Conservation (phyloP, 1,140 invertebrate genomes). For the Phocides pigmalion region DNA sequence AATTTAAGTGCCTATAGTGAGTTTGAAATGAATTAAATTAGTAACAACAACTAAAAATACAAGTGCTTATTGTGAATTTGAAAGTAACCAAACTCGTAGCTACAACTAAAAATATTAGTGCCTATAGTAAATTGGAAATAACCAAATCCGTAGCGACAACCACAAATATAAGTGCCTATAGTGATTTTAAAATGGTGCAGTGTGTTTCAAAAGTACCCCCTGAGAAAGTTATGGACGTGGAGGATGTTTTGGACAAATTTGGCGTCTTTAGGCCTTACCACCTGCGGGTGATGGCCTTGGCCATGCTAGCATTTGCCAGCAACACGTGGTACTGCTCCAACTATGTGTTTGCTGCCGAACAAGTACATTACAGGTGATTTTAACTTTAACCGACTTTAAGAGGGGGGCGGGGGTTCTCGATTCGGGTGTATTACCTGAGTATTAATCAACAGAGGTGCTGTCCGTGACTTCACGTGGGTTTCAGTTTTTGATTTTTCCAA, state of each 20-base stretch:
- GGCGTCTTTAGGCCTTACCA: constrained; percentile 57
- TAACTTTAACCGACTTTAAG: not conserved
- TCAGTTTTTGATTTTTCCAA: no score
- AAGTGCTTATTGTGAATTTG: no score
- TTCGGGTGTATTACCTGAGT: no score
- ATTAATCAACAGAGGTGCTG: no score
- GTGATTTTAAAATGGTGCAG: constrained; percentile 12
- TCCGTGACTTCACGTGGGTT: no score
- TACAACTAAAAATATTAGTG: not conserved
- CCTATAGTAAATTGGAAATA: not conserved
- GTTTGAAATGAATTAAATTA: no score
- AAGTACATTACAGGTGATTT: constrained; percentile 57
- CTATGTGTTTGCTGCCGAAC: constrained; percentile 60
- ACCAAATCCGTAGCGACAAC: no score
- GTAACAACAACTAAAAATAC: no score
- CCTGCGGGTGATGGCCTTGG: constrained; percentile 40
- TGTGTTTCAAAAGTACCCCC: constrained; percentile 18
- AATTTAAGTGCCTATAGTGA: no score
- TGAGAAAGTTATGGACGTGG: constrained; percentile 51
- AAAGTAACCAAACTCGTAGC: no score
- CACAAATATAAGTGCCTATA: not conserved
- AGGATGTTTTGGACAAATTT: constrained; percentile 60
- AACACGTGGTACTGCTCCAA: constrained; percentile 58
- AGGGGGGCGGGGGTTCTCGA: no score
- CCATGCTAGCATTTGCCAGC: constrained; percentile 50